Evolutionary conservation across 2,888 invertebrate species (phyloP).

Genomic region (Meteorus colon): DNA sequence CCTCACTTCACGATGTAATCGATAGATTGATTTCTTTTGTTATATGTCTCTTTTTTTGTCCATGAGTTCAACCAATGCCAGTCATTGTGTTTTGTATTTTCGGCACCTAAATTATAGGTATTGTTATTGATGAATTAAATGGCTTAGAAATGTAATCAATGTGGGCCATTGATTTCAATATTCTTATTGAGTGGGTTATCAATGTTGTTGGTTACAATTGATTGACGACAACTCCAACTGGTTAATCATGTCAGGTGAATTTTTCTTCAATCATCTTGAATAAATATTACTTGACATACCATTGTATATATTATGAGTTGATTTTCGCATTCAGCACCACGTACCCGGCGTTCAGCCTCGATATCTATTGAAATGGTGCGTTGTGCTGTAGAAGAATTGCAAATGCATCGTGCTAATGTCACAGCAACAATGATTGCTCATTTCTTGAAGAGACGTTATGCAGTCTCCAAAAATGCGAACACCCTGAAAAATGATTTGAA

Average conservation of each 20-base stretch:
- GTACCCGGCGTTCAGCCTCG: constrained; percentile 42
- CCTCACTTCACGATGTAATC: background rate
- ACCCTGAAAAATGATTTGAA: constrained; percentile 55
- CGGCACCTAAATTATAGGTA: background rate
- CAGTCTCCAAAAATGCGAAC: constrained; percentile 55
- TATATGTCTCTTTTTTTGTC: background rate
- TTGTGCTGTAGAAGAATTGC: constrained; percentile 57
- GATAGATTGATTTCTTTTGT: constrained; percentile 3
- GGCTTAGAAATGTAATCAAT: background rate
- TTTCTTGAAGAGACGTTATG: constrained; percentile 56
- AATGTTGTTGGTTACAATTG: background rate
- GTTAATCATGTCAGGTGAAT: constrained; percentile 5
- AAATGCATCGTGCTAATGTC: constrained; percentile 55
- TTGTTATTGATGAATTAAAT: background rate
- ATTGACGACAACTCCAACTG: background rate
- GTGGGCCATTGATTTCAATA: background rate
- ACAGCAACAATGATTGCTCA: constrained; percentile 55
- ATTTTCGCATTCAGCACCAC: constrained; percentile 3
- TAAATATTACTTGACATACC: background rate
- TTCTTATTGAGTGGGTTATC: background rate
- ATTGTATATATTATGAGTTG: background rate
- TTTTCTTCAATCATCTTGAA: background rate
- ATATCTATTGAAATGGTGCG: constrained; percentile 62
- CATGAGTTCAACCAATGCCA: background rate
- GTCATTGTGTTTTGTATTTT: background rate